Base-by-base conservation (phyloP, 1,140 invertebrate species). In the Saxidomus purpurata region DNA sequence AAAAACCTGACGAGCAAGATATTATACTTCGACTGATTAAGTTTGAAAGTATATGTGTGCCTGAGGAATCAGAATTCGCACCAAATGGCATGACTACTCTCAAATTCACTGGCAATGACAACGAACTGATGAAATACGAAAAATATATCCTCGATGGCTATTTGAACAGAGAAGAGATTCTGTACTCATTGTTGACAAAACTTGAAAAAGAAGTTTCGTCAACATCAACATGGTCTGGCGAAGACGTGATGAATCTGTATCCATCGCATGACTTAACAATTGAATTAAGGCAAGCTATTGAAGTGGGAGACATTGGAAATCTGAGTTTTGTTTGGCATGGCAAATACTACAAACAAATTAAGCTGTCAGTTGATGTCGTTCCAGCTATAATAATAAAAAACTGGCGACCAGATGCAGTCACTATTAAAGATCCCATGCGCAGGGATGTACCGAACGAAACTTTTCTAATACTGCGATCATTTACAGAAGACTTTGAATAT, bases 111-210 rank as follows among this genome's bases (percentile, higher is more conserved):
- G 59, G 59, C 1, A 63, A 28, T n/a, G 59, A 63, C n/a, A 28
- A 11, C 3, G 25, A 63, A 28, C 25, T n/a, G 8, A 25, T 1
- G 1, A 25, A 63, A 25, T 63, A 63, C 28, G 19, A 63, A 63
- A 63, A 63, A 28, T 63, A 63, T 63, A 25, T 63, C 15, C 22
- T 63, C 15, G 59, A 63, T 28, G 59, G 59, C 3, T 63, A 63
- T 63, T 63, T 63, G 59, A 63, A 63, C 25, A 63, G 59, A 63
- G 59, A 63, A 15, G 59, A 63, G 59, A 63, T 63, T 28, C 59
- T 63, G n/a, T 63, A 63, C 59, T 28, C 22, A 9, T 63, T 63
- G 25, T 28, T 63, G 9, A 63, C 22, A 25, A 63, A 63, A 28
- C 9, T 63, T n/a, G 59, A 63, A 63, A 63, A 28, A 15, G 59